Evolutionary conservation across 1,140 invertebrate species (phyloP), one percentile per base, ranked within the genome.

Genomic region (Parapsyche elsis): DNA sequence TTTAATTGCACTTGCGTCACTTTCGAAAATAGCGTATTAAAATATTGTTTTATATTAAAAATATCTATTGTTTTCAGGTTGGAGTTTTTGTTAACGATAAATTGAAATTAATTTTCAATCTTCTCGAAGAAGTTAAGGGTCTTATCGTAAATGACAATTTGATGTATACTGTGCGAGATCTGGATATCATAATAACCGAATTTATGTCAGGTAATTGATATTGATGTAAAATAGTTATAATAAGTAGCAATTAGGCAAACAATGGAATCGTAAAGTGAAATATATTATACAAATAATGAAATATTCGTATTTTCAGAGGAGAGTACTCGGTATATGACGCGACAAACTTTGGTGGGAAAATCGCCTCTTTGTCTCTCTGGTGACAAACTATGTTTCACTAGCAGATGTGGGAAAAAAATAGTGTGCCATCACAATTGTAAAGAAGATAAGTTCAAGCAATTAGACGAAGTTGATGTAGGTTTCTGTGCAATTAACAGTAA

Each of bases 71-170:
- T 78, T 85, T 85, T 57, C 78, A 88, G 87, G 83, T 88, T 10
- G 85, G 84, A 57, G 83, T 88, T 10, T 89, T 85, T 80, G 84
- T 87, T 78, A 84, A 88, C 64, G 85, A 86, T 61, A 84, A 85
- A 81, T 80, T 86, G 24, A 84, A 85, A 70, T 82, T 83, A 14
- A 80, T 83, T 9, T 85, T 82, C 49, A 86, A 86, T 78, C 81
- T 89, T 10, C 82, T 87, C 0, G 89, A 90, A 83, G 88, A 88
- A 71, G 83, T 90, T 7, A 87, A 88, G 81, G 88, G 88, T 81
- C 83, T 90, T 79, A 80, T 84, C 16, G 84, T 88, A 7, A 70
- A 84, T 57, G 87, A 85, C n/a, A 86, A 86, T 59, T 81, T 87
- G 0, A 81, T 90, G 9, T 89, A 86, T 81, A 87, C 88, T 2